These are phyloP conservation scores for Phasianus colchicus DNA, from an alignment of 2,113 vertebrate genomes.

Conservation along the genomic window DNA sequence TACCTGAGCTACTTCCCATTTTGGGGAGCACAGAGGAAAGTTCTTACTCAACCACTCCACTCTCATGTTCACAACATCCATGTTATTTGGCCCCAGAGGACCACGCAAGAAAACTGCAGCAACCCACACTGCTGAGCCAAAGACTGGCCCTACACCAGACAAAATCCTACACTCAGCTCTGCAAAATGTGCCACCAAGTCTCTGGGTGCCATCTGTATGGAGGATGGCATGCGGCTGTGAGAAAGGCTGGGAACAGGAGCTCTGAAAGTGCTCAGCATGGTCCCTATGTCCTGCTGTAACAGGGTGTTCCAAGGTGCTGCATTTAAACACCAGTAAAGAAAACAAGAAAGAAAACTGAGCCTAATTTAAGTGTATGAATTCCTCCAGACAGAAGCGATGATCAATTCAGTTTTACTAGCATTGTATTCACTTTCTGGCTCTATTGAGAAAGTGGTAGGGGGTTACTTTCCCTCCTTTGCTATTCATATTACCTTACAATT, in stretches of 20 bases:
- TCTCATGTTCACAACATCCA: accelerated
- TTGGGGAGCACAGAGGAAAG: background rate
- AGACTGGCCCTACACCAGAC: background rate
- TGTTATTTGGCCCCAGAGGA: background rate
- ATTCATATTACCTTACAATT: conserved; percentile 42
- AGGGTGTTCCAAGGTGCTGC: background rate
- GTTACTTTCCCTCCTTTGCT: background rate
- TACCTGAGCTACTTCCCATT: background rate
- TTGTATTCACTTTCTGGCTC: background rate
- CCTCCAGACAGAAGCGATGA: background rate
- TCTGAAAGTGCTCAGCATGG: background rate
- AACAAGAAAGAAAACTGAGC: background rate
- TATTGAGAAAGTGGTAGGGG: conserved; percentile 59
- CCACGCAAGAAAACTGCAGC: background rate
- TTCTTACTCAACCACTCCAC: accelerated
- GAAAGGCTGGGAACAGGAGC: background rate
- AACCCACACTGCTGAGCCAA: background rate
- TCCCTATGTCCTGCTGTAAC: background rate
- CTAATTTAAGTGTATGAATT: conserved; percentile 6
- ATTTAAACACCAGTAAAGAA: background rate
- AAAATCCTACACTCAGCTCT: background rate
- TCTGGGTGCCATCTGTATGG: background rate
- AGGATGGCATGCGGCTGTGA: background rate
- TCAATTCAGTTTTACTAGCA: background rate
- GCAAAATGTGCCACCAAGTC: background rate